Evolutionary conservation across 2,113 vertebrate genomes (phyloP), one percentile per base, ranked within the genome.

Genomic region (Erythrolamprus reginae): DNA sequence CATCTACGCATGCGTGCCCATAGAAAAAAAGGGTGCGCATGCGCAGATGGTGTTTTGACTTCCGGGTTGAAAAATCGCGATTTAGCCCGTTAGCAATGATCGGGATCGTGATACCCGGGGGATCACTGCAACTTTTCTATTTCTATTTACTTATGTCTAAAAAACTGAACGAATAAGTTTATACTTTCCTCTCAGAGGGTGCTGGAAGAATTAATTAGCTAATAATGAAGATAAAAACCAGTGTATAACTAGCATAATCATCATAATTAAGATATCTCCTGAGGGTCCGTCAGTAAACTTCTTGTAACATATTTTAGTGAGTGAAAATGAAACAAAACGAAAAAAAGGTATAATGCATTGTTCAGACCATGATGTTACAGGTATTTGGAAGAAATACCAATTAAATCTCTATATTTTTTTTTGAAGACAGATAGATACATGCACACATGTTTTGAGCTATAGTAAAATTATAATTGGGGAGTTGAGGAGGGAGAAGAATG

Each of bases 151-250:
- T 8, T 26, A 55, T 0, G 8, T 28, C 82, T 89, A 58, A 87
- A 89, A 89, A 55, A 61, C 89, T 47, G 47, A 26, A 21, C 26
- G n/a, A 0, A 0, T 91, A 88, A 58, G 86, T 58, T 91, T 84
- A 84, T 87, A 5, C 7, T 84, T 93, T 28, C 56, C 55, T 77
- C 86, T 89, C 55, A 26, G 47, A 86, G 65, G 50, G 90, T 92
- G 17, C 5, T 47, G 33, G 33, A 93, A 0, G 1, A 90, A 92
- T 91, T 55, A 65, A 50, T 28, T 23, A 51, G 7, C 87, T 91
- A 52, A 87, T 91, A 91, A 91, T 88, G n/a, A 91, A 94, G 82
- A 84, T 50, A 92, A 38, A 91, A 91, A 91, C 86, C 90, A 91
- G n/a, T 42, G 86, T 91, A 88, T 56, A 84, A 88, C 86, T 88